phyloP scores from a whole-genome alignment of 2,888 invertebrate genomes.

The Eupithecia abbreviata region DNA sequence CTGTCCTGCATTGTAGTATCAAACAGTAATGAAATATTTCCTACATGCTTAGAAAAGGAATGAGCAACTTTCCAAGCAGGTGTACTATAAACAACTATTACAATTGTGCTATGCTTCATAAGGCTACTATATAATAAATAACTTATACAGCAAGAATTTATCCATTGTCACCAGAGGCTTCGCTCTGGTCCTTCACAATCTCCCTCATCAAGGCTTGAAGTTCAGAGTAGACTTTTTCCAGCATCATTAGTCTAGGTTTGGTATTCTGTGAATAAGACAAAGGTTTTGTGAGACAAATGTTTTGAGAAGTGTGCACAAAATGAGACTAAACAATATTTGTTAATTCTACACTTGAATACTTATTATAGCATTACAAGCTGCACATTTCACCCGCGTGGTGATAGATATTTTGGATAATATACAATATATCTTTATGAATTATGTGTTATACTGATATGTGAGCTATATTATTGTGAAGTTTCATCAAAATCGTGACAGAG shows the following conservation, averaged over 20 bases:
- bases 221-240: conserved; percentile 72
- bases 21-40: too few species aligned
- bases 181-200: conserved; percentile 42
- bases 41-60: not conserved
- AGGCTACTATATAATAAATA: not conserved
- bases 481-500: too few species aligned
- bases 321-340: not conserved
- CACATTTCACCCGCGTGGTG: too few species aligned
- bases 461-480: too few species aligned
- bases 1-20: too few species aligned
- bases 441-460: too few species aligned
- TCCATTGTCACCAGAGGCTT: conserved; percentile 55
- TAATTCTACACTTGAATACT: too few species aligned
- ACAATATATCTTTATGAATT: too few species aligned
- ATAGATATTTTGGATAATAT: too few species aligned
- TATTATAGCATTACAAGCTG: too few species aligned
- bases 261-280: conserved; percentile 68
- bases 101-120: not conserved
- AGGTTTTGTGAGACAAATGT: not conserved
- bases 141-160: not conserved
- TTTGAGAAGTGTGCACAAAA: not conserved
- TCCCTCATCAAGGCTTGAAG: conserved; percentile 63
- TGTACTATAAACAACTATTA: not conserved
- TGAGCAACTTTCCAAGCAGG: not conserved
- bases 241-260: conserved; percentile 70